phyloP scores from a whole-genome alignment of 1,140 invertebrate genomes.

The Battus philenor region DNA sequence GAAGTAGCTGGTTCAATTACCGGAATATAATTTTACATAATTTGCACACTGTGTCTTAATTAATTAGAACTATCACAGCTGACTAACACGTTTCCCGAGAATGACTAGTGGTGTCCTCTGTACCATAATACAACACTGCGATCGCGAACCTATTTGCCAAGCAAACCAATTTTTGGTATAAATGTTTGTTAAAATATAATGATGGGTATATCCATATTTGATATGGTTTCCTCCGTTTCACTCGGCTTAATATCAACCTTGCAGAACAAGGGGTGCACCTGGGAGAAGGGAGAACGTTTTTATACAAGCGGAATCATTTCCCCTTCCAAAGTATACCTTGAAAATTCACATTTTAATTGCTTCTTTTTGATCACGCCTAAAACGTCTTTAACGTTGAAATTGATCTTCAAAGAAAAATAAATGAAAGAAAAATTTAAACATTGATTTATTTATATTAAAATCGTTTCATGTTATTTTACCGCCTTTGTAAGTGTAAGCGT shows the following conservation, averaged over 20 bases:
- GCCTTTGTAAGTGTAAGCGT: too few relatives aligned
- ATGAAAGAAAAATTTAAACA: constrained; percentile 12
- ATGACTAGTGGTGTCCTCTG: too few relatives aligned
- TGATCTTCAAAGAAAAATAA: constrained; percentile 21
- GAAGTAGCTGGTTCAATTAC: too few relatives aligned
- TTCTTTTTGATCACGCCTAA: constrained; percentile 30
- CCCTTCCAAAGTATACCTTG: constrained; percentile 52
- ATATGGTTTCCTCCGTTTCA: constrained; percentile 17
- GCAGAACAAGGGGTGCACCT: constrained; percentile 54
- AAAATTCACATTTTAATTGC: constrained; percentile 43
- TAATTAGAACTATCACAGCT: too few relatives aligned
- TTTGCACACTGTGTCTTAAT: too few relatives aligned
- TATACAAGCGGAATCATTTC: constrained; percentile 60
- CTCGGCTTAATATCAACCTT: constrained; percentile 52
- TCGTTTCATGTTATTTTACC: too few relatives aligned
- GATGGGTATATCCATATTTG: constrained; percentile 25
- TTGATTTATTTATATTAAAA: constrained; percentile 1
- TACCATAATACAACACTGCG: too few relatives aligned
- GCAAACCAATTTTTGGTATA: too few relatives aligned
- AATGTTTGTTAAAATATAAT: too few relatives aligned
- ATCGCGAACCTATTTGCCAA: too few relatives aligned
- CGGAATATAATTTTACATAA: too few relatives aligned
- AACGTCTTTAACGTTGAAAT: constrained; percentile 27
- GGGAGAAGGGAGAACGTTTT: constrained; percentile 23
- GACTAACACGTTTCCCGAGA: too few relatives aligned